Base-by-base conservation (phyloP, 2,113 vertebrate genomes). In the Corythaeola cristata region DNA sequence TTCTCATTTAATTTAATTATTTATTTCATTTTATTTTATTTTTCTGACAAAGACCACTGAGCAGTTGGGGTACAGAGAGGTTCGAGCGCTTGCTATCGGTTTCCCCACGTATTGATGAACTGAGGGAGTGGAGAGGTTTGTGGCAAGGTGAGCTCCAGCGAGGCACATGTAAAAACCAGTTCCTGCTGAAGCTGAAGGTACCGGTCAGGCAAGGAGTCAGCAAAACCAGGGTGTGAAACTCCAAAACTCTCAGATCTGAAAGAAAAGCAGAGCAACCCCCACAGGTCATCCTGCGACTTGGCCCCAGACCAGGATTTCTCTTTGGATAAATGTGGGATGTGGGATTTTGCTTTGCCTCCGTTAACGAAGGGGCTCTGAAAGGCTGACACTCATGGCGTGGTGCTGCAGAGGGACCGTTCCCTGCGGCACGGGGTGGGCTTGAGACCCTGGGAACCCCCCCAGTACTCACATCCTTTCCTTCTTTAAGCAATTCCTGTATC, bases 261-360 rank as follows among this genome's bases (percentile, higher is more conserved):
- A 39, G 56, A 28, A 74, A 60, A 90, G n/a, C 62, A 53, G 71
- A 90, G 41, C 28, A 85, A 33, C 3, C 15, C 50, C 35, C 24
- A 8, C 2, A 23, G 20, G 5, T 20, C n/a, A 33, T 12, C 30
- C 53, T 3, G 8, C 1, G 0, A 10, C 28, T 71, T 4, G 0
- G 37, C 19, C 66, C 52, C n/a, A 62, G 16, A 53, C 4, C 11
- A 21, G 47, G 52, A 44, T 24, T 44, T 58, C 53, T 27, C 3
- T 28, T 9, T 1, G 0, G 14, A 15, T 12, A 44, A 15, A 44
- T 44, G 41, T 15, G 41, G 41, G 41, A 44, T 44, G 49, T 0
- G 4, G 45, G 32, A 3, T 8, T 89, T 91, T 9, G 20, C 17
- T 86, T 50, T 16, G 7, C 30, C 39, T 35, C 23, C 0, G 0